Base-by-base conservation (phyloP, 2,888 invertebrate genomes). In the Pomacea canaliculata region DNA sequence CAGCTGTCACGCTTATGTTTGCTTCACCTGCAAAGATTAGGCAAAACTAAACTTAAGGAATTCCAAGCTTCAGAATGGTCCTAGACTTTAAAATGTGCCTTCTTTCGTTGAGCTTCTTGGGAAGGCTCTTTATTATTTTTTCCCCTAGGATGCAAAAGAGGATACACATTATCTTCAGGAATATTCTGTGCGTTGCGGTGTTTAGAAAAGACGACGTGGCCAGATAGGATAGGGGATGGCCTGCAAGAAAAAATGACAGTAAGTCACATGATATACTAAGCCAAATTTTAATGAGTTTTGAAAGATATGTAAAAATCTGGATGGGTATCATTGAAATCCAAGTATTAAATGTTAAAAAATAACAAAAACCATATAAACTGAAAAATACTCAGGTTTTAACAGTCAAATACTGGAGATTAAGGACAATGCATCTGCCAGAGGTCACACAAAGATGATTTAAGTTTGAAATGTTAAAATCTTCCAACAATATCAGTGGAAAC, bases 71-170 rank as follows among this genome's bases (percentile, higher is more conserved):
- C 16, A 7, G 51, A 56, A 10, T 56, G 51, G 16, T 74, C 23
- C 81, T 82, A 87, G 70, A 87, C 86, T 85, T 86, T 86, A 74
- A 83, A 85, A 80, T 86, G 86, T 81, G 85, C 85, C 84, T 87
- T 87, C 83, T 84, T 82, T 82, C 84, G 85, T 82, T 85, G 85
- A 46, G 85, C 83, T 70, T 84, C 79, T 70, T 80, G 71, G n/a
- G 65, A 74, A 23, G 84, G 82, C 68, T 83, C 73, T 78, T 66
- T 77, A 71, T 74, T 80, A 80, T 84, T 82, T 82, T 81, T 79
- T 71, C 79, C 82, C 56, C 82, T 80, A 49, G 86, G 86, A 76
- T 86, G 82, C 69, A 87, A 80, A 56, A 87, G 82, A 72, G 84
- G 85, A 77, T 83, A 81, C 63, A 87, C 84, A 79, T 80, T 82